Percentiles rank a stretch among this genome's conserved stretches.
phyloP scores from a whole-genome alignment of 2,888 invertebrate species.

The Vesta saturnalis region DNA sequence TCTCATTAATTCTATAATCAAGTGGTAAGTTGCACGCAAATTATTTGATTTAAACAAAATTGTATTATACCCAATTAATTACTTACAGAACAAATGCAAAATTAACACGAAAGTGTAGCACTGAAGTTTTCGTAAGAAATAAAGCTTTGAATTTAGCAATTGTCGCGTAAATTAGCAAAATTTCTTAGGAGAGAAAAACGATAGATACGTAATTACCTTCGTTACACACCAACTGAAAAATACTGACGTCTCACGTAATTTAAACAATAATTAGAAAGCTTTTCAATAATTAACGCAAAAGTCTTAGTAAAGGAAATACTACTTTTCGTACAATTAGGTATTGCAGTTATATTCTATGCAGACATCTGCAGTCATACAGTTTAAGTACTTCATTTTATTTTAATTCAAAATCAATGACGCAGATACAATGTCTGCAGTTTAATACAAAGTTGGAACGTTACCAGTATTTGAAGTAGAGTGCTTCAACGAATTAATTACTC shows the following conservation, averaged over 20 bases:
- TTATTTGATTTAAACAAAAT: too few species aligned
- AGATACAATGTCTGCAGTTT: constrained; percentile 35
- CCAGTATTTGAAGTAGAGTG: constrained; percentile 27
- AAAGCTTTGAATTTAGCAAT: neutral
- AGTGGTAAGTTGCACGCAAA: too few species aligned
- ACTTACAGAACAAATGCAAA: too few species aligned
- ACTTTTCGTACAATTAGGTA: neutral
- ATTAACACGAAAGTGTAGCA: too few species aligned
- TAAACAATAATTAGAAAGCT: neutral
- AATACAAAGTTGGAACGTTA: constrained; percentile 31
- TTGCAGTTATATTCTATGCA: constrained; percentile 14
- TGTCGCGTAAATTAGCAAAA: neutral
- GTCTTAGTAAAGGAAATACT: neutral
- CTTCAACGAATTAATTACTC: constrained; percentile 31
- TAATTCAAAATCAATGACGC: constrained; percentile 43
- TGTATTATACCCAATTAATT: too few species aligned
- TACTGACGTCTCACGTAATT: neutral
- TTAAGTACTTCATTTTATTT: constrained; percentile 35
- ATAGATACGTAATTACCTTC: neutral
- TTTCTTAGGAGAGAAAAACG: neutral
- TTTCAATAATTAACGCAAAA: neutral
- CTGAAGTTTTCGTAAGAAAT: neutral
- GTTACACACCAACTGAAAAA: neutral
- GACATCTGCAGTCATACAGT: constrained; percentile 19
- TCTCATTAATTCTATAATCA: too few species aligned